Base-by-base conservation (phyloP, 2,113 vertebrate genomes). In the Pituophis catenifer region DNA sequence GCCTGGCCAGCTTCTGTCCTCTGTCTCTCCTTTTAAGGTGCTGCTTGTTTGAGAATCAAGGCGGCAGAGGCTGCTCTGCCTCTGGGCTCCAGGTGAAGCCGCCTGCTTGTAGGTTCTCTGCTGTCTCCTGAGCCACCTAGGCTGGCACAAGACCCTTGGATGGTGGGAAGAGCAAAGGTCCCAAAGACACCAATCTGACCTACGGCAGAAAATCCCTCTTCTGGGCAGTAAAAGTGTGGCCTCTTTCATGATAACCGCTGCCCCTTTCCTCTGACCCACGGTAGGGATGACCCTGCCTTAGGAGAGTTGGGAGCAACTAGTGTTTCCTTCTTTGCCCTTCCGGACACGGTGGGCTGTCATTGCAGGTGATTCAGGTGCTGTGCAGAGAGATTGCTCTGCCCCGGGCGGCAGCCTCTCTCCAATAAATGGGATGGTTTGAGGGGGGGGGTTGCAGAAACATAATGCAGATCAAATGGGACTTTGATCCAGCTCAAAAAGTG, bases 401-500 rank as follows among this genome's bases (percentile, higher is more conserved):
- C 21, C 2, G 10, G 17, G 29, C 52, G 1, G 2, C 4, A 38
- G 12, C 19, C n/a, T 54, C 15, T 52, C 26, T 70, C 29, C 29
- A 6, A 5, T 6, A 5, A 11, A 21, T n/a, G 53, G 75, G 6
- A 3, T 48, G 4, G 26, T 38, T 55, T 86, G 24, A 44, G 2
- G 10, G 33, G 10, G 33, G 53, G 0, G 15, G 1, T 70, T 13
- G 70, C 62, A 94, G 54, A 88, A 93, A 95, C 86, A 3, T 1
- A 0, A 0, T 95, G 97, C 95, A 95, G 97, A 96, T 98, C 96
- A 97, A 97, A 98, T 96, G 95, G 94, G 94, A 96, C 96, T 96
- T 94, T 97, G 95, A 96, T 97, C 97, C 96, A 97, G 90, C 96
- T 97, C 97, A 96, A 97, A 48, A 97, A 98, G 97, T 96, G 96